Percentiles rank a stretch among this genome's conserved stretches.
Conservation (phyloP, 1,140 invertebrate genomes). For the Geopemphigus sp. region DNA sequence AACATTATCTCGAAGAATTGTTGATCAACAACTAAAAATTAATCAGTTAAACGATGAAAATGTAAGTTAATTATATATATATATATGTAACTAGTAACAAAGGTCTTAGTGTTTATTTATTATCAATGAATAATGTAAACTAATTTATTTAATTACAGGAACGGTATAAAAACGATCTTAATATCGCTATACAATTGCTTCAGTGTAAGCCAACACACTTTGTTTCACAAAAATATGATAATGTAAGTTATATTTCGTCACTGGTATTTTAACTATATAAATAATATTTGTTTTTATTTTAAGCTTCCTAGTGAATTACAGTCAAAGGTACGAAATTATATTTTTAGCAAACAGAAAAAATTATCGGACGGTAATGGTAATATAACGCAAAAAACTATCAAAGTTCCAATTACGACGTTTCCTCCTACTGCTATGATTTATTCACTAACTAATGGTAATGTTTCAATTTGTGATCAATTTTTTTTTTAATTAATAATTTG, state of each 20-base stretch:
- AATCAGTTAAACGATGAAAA: conserved; percentile 87
- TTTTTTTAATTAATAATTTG: no score
- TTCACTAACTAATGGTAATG: conserved; percentile 63
- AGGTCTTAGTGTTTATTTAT: no score
- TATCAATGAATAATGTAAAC: not conserved
- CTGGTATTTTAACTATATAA: not conserved
- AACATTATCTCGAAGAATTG: conserved; percentile 79
- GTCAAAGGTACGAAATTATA: conserved; percentile 78
- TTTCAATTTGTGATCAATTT: conserved; percentile 2
- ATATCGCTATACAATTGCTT: conserved; percentile 86
- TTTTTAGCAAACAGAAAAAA: conserved; percentile 66
- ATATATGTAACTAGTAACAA: no score
- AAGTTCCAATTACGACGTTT: conserved; percentile 79
- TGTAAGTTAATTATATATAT: conserved; percentile 63
- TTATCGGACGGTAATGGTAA: conserved; percentile 56
- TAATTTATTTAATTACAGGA: conserved; percentile 67
- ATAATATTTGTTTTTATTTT: conserved; percentile 53
- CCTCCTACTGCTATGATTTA: conserved; percentile 87
- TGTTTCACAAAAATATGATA: conserved; percentile 86
- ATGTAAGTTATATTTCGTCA: conserved; percentile 65
- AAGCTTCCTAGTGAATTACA: conserved; percentile 88
- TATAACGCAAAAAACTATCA: conserved; percentile 62
- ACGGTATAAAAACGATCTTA: conserved; percentile 90
- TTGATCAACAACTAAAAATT: conserved; percentile 83
- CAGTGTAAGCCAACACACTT: conserved; percentile 95